These are phyloP conservation scores for Lampropteryx suffumata DNA, from an alignment of 2,888 invertebrate genomes.

Conservation along the genomic window DNA sequence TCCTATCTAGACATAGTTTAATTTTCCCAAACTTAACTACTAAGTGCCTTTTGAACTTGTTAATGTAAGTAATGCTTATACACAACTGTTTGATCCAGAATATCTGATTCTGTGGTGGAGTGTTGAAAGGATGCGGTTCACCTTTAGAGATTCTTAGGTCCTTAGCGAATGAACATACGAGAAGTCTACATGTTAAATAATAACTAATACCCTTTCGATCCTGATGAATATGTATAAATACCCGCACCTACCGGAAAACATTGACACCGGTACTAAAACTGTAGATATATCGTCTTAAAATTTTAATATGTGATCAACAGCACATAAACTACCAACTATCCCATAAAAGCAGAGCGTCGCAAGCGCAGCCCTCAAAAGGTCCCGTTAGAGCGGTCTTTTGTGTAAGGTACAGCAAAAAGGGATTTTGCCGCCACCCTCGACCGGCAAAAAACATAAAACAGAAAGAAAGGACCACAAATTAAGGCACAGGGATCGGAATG, in stretches of 20 bases:
- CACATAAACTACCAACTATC: slow-evolving; percentile 31
- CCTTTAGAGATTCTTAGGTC: too few species aligned
- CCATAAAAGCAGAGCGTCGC: slow-evolving; percentile 38
- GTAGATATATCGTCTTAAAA: slow-evolving; percentile 18
- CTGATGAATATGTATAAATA: slow-evolving; percentile 10
- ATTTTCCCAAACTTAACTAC: too few species aligned
- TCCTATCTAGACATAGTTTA: too few species aligned
- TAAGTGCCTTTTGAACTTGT: too few species aligned
- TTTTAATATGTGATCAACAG: slow-evolving; percentile 27
- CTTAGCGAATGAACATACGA: too few species aligned
- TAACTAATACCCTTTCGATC: background rate
- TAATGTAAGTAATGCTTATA: too few species aligned
- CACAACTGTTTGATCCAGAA: too few species aligned
- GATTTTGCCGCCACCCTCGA: slow-evolving; percentile 66
- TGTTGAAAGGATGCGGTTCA: too few species aligned
- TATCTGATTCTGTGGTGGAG: too few species aligned
- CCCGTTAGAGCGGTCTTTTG: slow-evolving; percentile 77
- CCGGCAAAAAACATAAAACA: slow-evolving; percentile 74
- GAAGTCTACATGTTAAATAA: too few species aligned
- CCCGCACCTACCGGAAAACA: slow-evolving; percentile 11
- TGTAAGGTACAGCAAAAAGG: slow-evolving; percentile 61
- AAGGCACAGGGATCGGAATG: slow-evolving; percentile 72
- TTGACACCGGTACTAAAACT: slow-evolving; percentile 17
- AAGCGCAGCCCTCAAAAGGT: slow-evolving; percentile 48
- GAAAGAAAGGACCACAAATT: slow-evolving; percentile 77